These are phyloP conservation scores for Hyaena hyaena DNA, from an alignment of 2,113 vertebrate species.

Conservation along the genomic window DNA sequence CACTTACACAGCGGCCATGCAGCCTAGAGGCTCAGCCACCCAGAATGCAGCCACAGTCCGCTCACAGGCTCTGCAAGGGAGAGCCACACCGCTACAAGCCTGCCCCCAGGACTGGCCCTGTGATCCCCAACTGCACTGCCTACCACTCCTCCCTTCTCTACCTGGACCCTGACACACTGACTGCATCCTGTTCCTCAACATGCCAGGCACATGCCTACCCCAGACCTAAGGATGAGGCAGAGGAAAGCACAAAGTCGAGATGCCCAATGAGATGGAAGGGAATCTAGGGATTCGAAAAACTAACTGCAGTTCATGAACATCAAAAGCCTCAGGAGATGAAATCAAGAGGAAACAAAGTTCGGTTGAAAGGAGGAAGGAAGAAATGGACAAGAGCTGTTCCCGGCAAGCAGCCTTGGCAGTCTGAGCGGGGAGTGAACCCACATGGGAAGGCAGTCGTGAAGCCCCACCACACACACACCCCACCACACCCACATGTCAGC, in stretches of 20 bases:
- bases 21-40: not conserved
- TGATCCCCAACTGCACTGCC: not conserved
- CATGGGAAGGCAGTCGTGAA: not conserved
- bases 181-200: not conserved
- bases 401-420: not conserved
- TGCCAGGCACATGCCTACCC: not conserved
- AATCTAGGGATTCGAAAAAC: not conserved
- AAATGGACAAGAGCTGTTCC: not conserved
- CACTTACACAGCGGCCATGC: rapidly evolving
- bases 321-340: not conserved
- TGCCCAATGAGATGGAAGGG: not conserved
- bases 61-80: not conserved
- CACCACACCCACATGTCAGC: not conserved
- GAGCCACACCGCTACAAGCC: not conserved
- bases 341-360: not conserved
- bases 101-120: no score
- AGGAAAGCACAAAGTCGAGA: not conserved
- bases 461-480: no score
- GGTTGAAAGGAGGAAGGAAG: not conserved
- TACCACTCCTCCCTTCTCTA: not conserved
- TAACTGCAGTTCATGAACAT: no score
- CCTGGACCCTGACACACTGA: not conserved
- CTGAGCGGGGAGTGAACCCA: rapidly evolving
- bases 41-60: not conserved
- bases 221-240: not conserved